phyloP scores from a whole-genome alignment of 2,797 vertebrate species.

The Chelidonichthys spinosus region DNA sequence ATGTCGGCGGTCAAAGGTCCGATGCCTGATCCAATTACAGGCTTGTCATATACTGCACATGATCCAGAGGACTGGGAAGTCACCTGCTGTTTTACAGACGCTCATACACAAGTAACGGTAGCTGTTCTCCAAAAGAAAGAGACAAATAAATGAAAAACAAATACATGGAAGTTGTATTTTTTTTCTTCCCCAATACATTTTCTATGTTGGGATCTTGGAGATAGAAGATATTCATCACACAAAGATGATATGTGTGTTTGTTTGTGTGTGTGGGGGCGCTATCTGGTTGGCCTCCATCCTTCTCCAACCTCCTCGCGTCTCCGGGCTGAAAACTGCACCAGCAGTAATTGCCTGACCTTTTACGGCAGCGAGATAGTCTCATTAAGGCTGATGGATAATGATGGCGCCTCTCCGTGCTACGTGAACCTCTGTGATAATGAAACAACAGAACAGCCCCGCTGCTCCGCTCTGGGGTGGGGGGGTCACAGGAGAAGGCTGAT shows the following conservation, averaged over 20 bases:
- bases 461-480: conserved; percentile 77
- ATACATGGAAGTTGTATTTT: neutral
- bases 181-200: conserved; percentile 7
- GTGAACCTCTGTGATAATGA: conserved; percentile 98
- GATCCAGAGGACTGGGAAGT: conserved; percentile 69
- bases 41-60: conserved; percentile 77
- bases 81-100: conserved; percentile 54
- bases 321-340: conserved; percentile 93
- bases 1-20: conserved; percentile 76
- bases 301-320: conserved; percentile 71
- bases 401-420: conserved; percentile 91
- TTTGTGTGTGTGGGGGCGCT: conserved; percentile 49
- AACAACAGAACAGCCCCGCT: conserved; percentile 85
- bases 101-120: conserved; percentile 20
- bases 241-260: neutral
- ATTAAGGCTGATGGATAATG: conserved; percentile 97
- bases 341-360: conserved; percentile 99
- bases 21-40: conserved; percentile 79
- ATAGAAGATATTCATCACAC: conserved; percentile 19
- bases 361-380: conserved; percentile 95
- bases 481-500: conserved; percentile 75
- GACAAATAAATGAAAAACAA: neutral
- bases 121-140: neutral
- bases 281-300: conserved; percentile 82
- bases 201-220: neutral